Conservation (phyloP, 2,888 invertebrate genomes). For the Folsomia manolachei region DNA sequence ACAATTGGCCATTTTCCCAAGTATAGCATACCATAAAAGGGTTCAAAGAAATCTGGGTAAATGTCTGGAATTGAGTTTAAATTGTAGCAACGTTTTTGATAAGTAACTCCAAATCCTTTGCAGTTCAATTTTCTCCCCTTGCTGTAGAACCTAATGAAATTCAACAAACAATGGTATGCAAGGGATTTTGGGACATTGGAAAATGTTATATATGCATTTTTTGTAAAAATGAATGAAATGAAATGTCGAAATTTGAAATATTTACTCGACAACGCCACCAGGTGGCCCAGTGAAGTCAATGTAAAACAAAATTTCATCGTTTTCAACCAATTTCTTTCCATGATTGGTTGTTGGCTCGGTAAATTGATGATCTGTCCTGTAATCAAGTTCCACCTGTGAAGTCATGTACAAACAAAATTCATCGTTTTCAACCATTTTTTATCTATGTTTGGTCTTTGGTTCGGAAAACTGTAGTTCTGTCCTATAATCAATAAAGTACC, state of each 20-base stretch:
- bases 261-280: conserved; percentile 14
- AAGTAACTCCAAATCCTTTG: conserved; percentile 14
- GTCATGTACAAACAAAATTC: conserved; percentile 1
- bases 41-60: conserved; percentile 1
- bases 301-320: conserved; percentile 3
- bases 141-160: too few species aligned
- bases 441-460: background rate
- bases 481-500: conserved; percentile 3
- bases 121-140: background rate
- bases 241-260: background rate
- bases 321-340: background rate
- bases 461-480: conserved; percentile 8
- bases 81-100: background rate
- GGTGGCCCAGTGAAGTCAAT: conserved; percentile 9
- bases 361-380: background rate
- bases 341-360: background rate
- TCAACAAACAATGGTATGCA: too few species aligned
- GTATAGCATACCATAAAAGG: conserved; percentile 9
- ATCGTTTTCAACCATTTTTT: background rate
- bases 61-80: background rate
- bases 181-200: background rate
- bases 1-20: too few species aligned
- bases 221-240: background rate
- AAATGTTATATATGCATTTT: background rate
- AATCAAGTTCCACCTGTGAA: conserved; percentile 13